Evolutionary conservation across 1,140 invertebrate species (phyloP).

Genomic region (Dreissena polymorpha): DNA sequence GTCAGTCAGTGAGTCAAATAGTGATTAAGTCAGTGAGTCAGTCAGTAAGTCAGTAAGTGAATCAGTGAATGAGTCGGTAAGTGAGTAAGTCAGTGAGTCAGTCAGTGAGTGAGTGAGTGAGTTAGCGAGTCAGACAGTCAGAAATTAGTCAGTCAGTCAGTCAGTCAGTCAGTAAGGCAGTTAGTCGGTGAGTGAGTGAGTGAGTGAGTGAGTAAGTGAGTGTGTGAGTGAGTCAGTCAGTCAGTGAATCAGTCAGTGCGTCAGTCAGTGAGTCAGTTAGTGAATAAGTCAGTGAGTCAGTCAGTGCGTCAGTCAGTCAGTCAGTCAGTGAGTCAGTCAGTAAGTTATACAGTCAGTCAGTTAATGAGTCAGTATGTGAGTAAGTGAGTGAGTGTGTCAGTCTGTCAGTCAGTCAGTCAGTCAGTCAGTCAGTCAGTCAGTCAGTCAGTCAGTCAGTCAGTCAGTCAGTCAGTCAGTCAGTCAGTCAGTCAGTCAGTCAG

Average conservation of each 20-base stretch:
- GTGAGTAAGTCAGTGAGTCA: too few relatives aligned
- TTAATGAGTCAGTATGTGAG: conserved; percentile 34
- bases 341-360: conserved; percentile 29
- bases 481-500: not conserved
- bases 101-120: conserved; percentile 38
- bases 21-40: conserved; percentile 48
- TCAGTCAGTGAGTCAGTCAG: conserved; percentile 26
- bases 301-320: conserved; percentile 10
- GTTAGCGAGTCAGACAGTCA: not conserved
- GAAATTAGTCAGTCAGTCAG: not conserved
- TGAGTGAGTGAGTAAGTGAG: too few relatives aligned
- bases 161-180: not conserved
- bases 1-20: conserved; percentile 48
- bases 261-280: too few relatives aligned
- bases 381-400: conserved; percentile 48
- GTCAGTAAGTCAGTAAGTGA: conserved; percentile 51
- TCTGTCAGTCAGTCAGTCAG: conserved; percentile 49
- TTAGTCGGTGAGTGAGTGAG: not conserved
- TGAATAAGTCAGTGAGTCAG: too few relatives aligned
- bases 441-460: not conserved
- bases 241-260: too few relatives aligned
- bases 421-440: conserved; percentile 5
- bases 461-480: not conserved
- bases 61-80: conserved; percentile 49
- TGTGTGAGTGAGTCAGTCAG: too few relatives aligned